A percentile compares a stretch with the other conserved stretches of the same genome.
Evolutionary conservation across 1,140 invertebrate genomes (phyloP).

Genomic region (Rhizoglyphus robini): DNA sequence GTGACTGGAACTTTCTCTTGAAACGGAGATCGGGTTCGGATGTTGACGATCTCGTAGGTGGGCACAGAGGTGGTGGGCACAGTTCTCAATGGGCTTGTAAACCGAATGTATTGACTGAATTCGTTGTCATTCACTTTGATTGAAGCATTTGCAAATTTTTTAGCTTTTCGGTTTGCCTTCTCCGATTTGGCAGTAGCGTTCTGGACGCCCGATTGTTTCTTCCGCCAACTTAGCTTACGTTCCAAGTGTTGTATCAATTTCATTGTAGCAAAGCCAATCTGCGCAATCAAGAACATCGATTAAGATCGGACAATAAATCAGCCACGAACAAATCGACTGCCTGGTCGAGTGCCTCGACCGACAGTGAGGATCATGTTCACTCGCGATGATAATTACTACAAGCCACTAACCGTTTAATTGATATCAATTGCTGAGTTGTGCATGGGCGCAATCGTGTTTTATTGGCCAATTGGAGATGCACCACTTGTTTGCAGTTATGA

Average conservation of each 20-base stretch:
- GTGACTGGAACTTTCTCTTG: neutral
- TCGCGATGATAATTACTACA: neutral
- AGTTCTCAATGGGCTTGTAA: neutral
- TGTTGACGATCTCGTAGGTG: neutral
- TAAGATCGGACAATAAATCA: neutral
- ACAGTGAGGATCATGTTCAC: neutral
- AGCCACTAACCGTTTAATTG: too few species aligned
- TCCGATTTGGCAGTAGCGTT: neutral
- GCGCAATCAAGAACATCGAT: too few species aligned
- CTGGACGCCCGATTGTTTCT: neutral
- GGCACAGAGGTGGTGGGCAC: neutral
- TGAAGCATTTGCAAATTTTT: neutral
- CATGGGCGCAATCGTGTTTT: too few species aligned
- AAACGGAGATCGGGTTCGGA: neutral
- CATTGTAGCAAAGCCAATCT: too few species aligned
- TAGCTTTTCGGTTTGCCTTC: neutral
- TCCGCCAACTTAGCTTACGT: conserved; percentile 3
- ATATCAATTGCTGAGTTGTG: too few species aligned
- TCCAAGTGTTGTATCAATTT: neutral
- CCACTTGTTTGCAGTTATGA: too few species aligned
- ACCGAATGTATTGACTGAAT: conserved; percentile 9
- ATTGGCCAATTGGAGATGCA: too few species aligned
- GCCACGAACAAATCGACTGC: neutral
- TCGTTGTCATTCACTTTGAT: neutral
- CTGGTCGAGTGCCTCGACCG: neutral